These are phyloP conservation scores for Puma concolor DNA, from an alignment of 2,113 vertebrate genomes.

Conservation along the genomic window DNA sequence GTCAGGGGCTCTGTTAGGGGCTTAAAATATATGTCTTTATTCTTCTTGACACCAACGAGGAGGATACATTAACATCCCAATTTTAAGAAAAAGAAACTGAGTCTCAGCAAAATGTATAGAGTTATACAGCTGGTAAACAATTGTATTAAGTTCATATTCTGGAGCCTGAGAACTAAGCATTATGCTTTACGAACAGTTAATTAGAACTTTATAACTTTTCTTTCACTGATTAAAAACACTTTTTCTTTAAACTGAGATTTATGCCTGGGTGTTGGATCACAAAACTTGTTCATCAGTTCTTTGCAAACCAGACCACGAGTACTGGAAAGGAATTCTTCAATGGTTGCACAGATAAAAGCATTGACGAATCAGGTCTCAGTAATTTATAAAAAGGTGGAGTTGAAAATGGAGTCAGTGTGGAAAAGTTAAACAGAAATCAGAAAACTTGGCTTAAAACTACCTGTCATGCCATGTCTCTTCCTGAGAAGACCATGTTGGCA, in stretches of 20 bases:
- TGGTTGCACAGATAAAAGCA: background rate
- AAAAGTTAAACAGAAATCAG: background rate
- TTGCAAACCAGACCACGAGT: background rate
- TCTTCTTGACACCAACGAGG: background rate
- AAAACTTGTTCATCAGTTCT: background rate
- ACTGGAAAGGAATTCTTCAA: background rate
- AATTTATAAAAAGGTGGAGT: background rate
- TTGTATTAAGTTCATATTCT: background rate
- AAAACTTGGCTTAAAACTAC: background rate
- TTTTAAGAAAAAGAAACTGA: conserved; percentile 7
- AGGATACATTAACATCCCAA: background rate
- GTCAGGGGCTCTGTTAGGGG: background rate
- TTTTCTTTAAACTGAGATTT: conserved; percentile 36
- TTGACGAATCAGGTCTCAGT: background rate
- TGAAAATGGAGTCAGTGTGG: background rate
- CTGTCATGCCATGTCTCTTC: background rate
- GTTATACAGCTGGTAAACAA: background rate
- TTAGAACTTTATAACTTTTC: background rate
- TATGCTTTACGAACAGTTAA: background rate
- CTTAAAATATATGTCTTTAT: background rate
- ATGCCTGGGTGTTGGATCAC: background rate
- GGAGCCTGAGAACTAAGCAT: accelerated
- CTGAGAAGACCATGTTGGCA: background rate
- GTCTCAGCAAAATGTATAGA: background rate
- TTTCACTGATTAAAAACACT: background rate